phyloP scores from a whole-genome alignment of 1,140 invertebrate species.

The Callitettix versicolor region DNA sequence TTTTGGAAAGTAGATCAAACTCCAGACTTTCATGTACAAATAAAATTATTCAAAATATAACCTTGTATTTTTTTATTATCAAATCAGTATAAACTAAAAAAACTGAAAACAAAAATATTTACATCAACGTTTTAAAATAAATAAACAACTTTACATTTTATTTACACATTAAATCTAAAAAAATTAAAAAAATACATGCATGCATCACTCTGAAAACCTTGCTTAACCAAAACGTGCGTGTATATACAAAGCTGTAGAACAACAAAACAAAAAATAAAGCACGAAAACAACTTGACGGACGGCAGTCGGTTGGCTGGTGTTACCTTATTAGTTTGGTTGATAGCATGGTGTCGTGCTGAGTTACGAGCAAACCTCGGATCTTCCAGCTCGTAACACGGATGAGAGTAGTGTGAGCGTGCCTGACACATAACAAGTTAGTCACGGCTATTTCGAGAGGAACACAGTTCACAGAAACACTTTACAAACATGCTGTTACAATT shows the following conservation, averaged over 20 bases:
- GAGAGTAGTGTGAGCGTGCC: conserved; percentile 16
- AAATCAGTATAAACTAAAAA: too few relatives aligned
- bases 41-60: too few relatives aligned
- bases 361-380: conserved; percentile 18
- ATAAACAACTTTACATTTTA: too few relatives aligned
- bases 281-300: background rate
- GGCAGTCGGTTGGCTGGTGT: too few relatives aligned
- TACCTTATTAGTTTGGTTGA: conserved; percentile 22
- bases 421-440: background rate
- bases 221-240: too few relatives aligned
- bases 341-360: conserved; percentile 9
- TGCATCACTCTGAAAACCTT: background rate
- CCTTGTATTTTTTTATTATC: too few relatives aligned
- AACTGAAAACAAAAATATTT: too few relatives aligned
- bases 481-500: too few relatives aligned
- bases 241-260: background rate
- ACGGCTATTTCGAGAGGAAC: background rate
- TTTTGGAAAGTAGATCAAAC: too few relatives aligned
- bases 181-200: background rate
- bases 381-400: conserved; percentile 21
- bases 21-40: too few relatives aligned
- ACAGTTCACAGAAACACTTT: too few relatives aligned
- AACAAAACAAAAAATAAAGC: background rate
- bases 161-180: background rate
- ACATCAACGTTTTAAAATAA: too few relatives aligned